These are phyloP conservation scores for Crypturellus undulatus DNA, from an alignment of 2,113 vertebrate species.

Conservation along the genomic window DNA sequence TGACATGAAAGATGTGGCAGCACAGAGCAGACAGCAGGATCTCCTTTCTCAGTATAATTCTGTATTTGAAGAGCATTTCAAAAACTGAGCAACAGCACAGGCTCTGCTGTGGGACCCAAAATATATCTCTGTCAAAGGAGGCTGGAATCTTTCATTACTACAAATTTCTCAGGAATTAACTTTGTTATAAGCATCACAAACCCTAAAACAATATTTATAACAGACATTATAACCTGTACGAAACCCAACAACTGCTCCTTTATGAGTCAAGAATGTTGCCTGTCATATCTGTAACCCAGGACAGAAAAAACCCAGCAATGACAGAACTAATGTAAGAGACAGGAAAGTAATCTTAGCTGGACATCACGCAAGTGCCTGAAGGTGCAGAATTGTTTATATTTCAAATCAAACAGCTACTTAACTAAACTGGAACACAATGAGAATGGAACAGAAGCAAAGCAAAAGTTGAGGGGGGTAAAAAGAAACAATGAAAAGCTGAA, in stretches of 20 bases:
- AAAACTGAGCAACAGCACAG: not conserved
- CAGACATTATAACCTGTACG: not conserved
- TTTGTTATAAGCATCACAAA: not conserved
- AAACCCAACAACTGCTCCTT: not conserved
- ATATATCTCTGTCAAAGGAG: not conserved
- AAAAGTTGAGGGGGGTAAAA: rapidly evolving
- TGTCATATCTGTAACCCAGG: not conserved
- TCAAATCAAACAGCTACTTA: not conserved
- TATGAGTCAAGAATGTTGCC: not conserved
- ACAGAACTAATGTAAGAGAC: not conserved
- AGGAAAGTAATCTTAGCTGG: not conserved
- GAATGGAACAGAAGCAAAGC: not conserved
- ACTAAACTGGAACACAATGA: not conserved
- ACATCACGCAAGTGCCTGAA: not conserved
- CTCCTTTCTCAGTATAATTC: not conserved
- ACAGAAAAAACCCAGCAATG: not conserved
- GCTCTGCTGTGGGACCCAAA: not conserved
- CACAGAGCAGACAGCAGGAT: not conserved
- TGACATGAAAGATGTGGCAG: not conserved
- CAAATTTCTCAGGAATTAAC: not conserved
- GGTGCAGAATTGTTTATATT: not conserved
- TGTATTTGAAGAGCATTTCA: not conserved
- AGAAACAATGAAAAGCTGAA: rapidly evolving
- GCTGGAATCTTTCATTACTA: not conserved
- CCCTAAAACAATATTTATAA: not conserved